Evolutionary conservation across 1,140 invertebrate genomes (phyloP).

Genomic region (Anastatus disparis): DNA sequence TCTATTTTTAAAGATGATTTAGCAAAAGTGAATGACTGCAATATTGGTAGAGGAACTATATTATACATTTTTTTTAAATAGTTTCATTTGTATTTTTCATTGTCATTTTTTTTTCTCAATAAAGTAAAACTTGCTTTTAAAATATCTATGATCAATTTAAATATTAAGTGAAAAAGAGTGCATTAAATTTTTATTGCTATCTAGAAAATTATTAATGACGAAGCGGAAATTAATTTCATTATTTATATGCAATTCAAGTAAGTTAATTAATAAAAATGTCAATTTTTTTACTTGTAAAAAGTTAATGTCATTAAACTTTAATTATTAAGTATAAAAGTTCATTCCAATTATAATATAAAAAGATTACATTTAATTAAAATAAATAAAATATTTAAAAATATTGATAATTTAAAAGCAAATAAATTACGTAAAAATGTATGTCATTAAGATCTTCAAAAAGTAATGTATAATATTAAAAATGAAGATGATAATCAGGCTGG

Average conservation of each 20-base stretch:
- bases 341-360: too few relatives aligned
- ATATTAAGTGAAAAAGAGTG: not conserved
- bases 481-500: not conserved
- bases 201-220: not conserved
- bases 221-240: not conserved
- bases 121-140: too few relatives aligned
- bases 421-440: constrained; percentile 40
- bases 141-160: not conserved
- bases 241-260: not conserved
- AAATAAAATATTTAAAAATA: constrained; percentile 1
- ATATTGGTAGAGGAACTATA: not conserved
- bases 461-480: not conserved
- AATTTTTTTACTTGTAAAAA: not conserved
- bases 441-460: constrained; percentile 22
- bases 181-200: not conserved
- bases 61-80: not conserved
- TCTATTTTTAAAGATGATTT: constrained; percentile 30
- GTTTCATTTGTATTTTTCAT: not conserved
- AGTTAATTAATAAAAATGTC: not conserved
- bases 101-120: not conserved
- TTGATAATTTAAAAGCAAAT: constrained; percentile 15
- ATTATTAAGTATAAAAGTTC: too few relatives aligned
- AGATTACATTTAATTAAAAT: too few relatives aligned
- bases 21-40: constrained; percentile 5
- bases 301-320: too few relatives aligned